Conservation (phyloP, 2,113 vertebrate species). For the Agelaius tricolor region DNA sequence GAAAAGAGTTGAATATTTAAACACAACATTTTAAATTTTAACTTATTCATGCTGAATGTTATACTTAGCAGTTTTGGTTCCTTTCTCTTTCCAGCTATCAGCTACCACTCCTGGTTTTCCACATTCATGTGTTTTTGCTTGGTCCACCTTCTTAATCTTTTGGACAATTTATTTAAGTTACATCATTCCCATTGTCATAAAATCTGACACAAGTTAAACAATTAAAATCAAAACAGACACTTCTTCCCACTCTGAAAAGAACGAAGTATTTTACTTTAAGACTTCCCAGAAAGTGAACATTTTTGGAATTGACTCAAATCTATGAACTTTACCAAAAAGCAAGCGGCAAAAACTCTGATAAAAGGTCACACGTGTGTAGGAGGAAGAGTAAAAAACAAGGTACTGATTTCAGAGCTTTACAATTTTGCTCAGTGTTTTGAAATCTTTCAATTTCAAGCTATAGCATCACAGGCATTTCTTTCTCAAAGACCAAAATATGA, state of each 20-base stretch:
- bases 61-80: not conserved
- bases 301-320: conserved; percentile 17
- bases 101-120: not conserved
- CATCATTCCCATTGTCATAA: not conserved
- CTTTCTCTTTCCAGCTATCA: not conserved
- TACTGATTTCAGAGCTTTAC: not conserved
- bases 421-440: not conserved
- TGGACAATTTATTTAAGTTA: not conserved
- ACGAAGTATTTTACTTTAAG: not conserved
- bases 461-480: not conserved
- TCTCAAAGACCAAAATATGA: not conserved
- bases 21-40: not conserved
- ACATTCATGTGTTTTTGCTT: not conserved
- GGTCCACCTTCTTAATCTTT: not conserved
- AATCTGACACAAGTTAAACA: not conserved
- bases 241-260: not conserved
- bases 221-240: not conserved
- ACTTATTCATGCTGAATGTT: not conserved
- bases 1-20: not conserved
- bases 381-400: not conserved
- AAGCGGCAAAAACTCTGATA: conserved; percentile 1
- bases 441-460: not conserved
- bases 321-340: not conserved
- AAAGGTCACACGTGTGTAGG: not conserved
- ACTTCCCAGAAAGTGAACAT: not conserved